These are phyloP conservation scores for Acipenser transmontanus DNA, from an alignment of 2,797 vertebrate genomes.

Conservation along the genomic window DNA sequence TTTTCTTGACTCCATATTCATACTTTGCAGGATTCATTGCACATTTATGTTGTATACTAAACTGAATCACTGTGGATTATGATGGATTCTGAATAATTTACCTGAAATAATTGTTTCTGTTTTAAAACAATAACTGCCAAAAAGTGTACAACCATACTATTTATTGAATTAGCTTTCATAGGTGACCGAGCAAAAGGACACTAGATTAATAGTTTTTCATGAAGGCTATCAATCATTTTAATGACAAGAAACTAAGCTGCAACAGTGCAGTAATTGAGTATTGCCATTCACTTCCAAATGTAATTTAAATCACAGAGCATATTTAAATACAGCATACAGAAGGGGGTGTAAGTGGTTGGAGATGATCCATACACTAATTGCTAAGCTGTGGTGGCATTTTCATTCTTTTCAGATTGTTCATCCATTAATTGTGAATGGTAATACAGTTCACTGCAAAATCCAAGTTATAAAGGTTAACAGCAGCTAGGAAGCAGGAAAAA, in stretches of 20 bases:
- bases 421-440: constrained; percentile 37
- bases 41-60: too few species aligned
- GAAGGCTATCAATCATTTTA: constrained; percentile 50
- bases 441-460: constrained; percentile 40
- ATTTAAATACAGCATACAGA: constrained; percentile 39
- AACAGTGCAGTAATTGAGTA: constrained; percentile 43
- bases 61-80: too few species aligned
- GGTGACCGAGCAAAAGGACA: constrained; percentile 55
- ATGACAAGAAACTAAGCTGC: constrained; percentile 48
- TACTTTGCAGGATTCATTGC: too few species aligned
- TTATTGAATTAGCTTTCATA: constrained; percentile 46
- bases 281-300: constrained; percentile 37
- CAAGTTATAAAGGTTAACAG: constrained; percentile 42
- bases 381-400: constrained; percentile 42
- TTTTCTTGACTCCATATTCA: too few species aligned
- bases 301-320: constrained; percentile 43
- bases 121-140: background rate
- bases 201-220: constrained; percentile 57
- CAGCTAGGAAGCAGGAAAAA: constrained; percentile 25
- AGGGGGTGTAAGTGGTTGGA: constrained; percentile 37
- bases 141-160: constrained; percentile 8
- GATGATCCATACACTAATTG: constrained; percentile 50
- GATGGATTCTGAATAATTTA: too few species aligned
- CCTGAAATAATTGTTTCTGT: too few species aligned
- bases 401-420: constrained; percentile 41